Evolutionary conservation across 1,140 invertebrate genomes (phyloP).

Genomic region (Pemphigus obesinymphae): DNA sequence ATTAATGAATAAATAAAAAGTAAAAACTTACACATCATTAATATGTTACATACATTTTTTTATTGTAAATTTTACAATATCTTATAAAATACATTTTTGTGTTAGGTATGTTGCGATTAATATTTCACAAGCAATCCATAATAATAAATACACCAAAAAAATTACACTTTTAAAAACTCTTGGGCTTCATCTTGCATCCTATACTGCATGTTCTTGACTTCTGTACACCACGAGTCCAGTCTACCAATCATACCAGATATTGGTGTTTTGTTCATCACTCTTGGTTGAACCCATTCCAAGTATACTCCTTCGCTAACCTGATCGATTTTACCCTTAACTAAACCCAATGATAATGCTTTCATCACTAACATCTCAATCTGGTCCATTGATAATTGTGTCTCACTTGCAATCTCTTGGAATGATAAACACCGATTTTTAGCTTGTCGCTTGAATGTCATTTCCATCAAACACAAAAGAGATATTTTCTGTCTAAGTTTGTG

Average conservation of each 20-base stretch:
- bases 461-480: conserved; percentile 92
- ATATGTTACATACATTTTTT: not conserved
- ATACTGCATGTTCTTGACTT: conserved; percentile 75
- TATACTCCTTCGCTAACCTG: conserved; percentile 78
- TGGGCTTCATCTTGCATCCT: conserved; percentile 74
- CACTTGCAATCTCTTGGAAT: conserved; percentile 84
- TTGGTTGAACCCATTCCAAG: conserved; percentile 88
- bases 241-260: conserved; percentile 71
- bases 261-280: conserved; percentile 73
- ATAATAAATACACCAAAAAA: not conserved
- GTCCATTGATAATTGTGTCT: conserved; percentile 72
- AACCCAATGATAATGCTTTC: conserved; percentile 92
- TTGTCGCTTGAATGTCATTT: conserved; percentile 70
- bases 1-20: not conserved
- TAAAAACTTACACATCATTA: not conserved
- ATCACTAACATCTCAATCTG: conserved; percentile 95
- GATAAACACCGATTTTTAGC: conserved; percentile 71
- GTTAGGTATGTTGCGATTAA: not conserved
- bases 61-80: not conserved
- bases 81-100: not conserved
- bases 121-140: not conserved
- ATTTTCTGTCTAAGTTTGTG: conserved; percentile 85
- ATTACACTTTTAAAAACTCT: conserved; percentile 74
- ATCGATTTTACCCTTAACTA: conserved; percentile 93
- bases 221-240: conserved; percentile 74